Evolutionary conservation across 2,113 vertebrate species (phyloP), one percentile per base, ranked within the genome.

Genomic region (Leptobrachium ailaonicum): DNA sequence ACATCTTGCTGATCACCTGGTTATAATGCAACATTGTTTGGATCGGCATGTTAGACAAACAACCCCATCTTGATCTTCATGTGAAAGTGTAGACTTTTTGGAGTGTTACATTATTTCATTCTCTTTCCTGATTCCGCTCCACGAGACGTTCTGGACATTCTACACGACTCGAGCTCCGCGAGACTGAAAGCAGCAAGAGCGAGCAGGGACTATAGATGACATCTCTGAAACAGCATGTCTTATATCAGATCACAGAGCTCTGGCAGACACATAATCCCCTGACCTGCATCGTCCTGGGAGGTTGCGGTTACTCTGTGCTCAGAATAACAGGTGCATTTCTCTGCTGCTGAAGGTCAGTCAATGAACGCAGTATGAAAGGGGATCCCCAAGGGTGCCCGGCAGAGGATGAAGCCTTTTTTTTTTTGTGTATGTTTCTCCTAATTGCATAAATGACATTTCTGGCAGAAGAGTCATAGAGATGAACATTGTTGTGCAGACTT

Each of bases 401-500:
- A 47, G 71, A 74, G 78, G 56, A 74, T 68, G 20, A 14, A 50
- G 70, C 69, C 72, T 32, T 43, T 70, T 54, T 40, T 70, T 60
- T 11, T 7, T 45, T 66, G 70, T 66, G 45, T 66, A 73, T 58
- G 62, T 74, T 80, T 80, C 69, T 41, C 78, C 71, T 80, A 74
- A 80, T 80, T 73, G 78, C 78, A 58, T 47, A 66, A 67, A 62
- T 80, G 78, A 80, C 71, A 80, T 80, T 80, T 80, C 77, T 56
- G 77, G 70, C 66, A 54, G 71, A 73, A 68, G 71, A 73, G 63
- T 73, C 78, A 74, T 13, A 60, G 63, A 67, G n/a, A 58, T 32
- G 62, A 80, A 47, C 71, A 40, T 12, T 32, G 41, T 63, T 32
- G 14, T 9, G 62, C 63, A 43, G 13, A n/a, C 70, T 44, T 58